Percentiles rank a stretch among this genome's conserved stretches.
phyloP scores from a whole-genome alignment of 2,888 invertebrate genomes.

The Graphium colonna region DNA sequence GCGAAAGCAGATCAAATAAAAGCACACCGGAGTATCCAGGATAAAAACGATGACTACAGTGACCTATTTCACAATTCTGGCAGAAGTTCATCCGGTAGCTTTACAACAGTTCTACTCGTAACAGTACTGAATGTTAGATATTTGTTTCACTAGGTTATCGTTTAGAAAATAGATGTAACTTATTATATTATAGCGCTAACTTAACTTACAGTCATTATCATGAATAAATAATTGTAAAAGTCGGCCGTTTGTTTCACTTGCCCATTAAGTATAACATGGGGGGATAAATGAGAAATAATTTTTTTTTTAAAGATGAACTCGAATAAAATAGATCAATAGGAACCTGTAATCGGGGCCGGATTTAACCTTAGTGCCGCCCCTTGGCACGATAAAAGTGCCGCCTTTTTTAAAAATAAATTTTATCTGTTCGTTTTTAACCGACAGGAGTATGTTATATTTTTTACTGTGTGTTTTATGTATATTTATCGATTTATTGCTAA shows the following conservation, averaged over 20 bases:
- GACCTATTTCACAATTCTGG: constrained; percentile 8
- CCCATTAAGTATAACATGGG: background rate
- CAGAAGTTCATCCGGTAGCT: constrained; percentile 1
- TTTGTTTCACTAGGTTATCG: constrained; percentile 12
- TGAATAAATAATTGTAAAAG: constrained; percentile 51
- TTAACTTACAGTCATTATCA: constrained; percentile 70
- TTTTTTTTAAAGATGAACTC: too few relatives aligned
- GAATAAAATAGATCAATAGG: too few relatives aligned
- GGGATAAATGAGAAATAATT: too few relatives aligned
- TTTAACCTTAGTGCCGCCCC: too few relatives aligned
- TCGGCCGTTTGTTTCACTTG: constrained; percentile 25
- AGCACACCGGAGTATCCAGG: constrained; percentile 54
- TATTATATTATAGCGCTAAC: constrained; percentile 40
- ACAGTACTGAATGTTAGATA: constrained; percentile 13
- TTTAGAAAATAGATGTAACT: constrained; percentile 14
- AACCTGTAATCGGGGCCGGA: too few relatives aligned
- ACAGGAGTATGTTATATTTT: too few relatives aligned
- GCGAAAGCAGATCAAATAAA: constrained; percentile 61
- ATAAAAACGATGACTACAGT: constrained; percentile 24
- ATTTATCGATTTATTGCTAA: too few relatives aligned
- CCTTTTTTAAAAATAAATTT: too few relatives aligned
- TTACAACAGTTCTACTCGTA: constrained; percentile 1
- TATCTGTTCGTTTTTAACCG: too few relatives aligned
- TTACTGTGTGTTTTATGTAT: too few relatives aligned
- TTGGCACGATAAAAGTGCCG: too few relatives aligned